phyloP scores from a whole-genome alignment of 2,888 invertebrate species.

The Sphaerophoria taeniata region DNA sequence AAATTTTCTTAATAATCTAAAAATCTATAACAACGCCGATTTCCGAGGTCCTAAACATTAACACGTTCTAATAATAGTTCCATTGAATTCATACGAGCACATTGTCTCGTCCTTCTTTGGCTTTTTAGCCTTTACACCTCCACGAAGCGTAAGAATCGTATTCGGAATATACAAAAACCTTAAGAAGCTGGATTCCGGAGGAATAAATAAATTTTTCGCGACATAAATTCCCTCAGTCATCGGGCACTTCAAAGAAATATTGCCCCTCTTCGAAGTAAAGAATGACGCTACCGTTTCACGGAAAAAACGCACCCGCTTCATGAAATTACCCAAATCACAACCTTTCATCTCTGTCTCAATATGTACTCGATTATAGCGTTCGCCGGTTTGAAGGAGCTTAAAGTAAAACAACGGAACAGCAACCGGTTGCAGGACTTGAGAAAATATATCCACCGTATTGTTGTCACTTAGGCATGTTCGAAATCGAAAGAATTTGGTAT shows the following conservation, averaged over 20 bases:
- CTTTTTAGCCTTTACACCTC: too few relatives aligned
- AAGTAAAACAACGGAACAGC: conserved; percentile 77
- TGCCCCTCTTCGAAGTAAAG: conserved; percentile 75
- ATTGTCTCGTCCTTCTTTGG: too few relatives aligned
- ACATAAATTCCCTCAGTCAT: conserved; percentile 77
- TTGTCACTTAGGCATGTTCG: conserved; percentile 75
- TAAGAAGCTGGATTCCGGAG: conserved; percentile 76
- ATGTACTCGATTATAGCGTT: conserved; percentile 70
- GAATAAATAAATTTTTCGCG: conserved; percentile 77
- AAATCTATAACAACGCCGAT: too few relatives aligned
- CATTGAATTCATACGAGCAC: too few relatives aligned
- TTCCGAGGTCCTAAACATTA: too few relatives aligned
- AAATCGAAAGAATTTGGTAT: conserved; percentile 77
- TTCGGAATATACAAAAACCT: conserved; percentile 79
- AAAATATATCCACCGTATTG: conserved; percentile 77
- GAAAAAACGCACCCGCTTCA: conserved; percentile 77
- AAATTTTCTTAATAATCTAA: too few relatives aligned
- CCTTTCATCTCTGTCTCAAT: conserved; percentile 77
- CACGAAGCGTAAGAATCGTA: too few relatives aligned
- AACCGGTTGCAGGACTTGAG: conserved; percentile 70
- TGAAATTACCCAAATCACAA: conserved; percentile 78
- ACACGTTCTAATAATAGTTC: too few relatives aligned
- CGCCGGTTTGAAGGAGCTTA: conserved; percentile 73
- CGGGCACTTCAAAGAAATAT: conserved; percentile 79
- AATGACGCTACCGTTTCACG: conserved; percentile 76